Conservation (phyloP, 2,113 vertebrate species). For the Passer domesticus region DNA sequence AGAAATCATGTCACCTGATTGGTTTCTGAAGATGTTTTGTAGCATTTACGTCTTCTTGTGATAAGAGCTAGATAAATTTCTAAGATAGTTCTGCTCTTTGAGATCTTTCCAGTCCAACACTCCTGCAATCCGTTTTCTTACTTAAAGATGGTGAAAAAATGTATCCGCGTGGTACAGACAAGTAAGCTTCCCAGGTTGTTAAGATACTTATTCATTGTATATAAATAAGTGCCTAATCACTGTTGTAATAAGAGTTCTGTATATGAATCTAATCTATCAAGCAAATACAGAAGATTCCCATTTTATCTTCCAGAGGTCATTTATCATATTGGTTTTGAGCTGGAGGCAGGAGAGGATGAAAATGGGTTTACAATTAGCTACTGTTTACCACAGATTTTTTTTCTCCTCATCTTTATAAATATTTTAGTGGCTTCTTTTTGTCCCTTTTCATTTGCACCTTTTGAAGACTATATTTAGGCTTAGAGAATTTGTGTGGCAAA, state of each 20-base stretch:
- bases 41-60: fast-evolving
- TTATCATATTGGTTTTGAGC: background rate
- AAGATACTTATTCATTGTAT: background rate
- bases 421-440: constrained; percentile 31
- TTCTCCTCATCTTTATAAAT: background rate
- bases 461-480: constrained; percentile 10
- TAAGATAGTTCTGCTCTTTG: background rate
- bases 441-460: constrained; percentile 25
- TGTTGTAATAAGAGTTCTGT: background rate
- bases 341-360: background rate
- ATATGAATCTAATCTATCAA: background rate
- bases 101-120: background rate
- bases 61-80: background rate
- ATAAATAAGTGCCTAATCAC: background rate
- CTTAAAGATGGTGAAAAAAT: background rate
- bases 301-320: background rate
- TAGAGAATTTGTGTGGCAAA: background rate
- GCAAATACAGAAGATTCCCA: background rate
- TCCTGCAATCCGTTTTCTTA: background rate
- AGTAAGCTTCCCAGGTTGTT: background rate
- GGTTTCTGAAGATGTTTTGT: background rate
- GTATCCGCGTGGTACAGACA: background rate
- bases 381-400: background rate
- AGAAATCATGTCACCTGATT: background rate
- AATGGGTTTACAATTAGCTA: background rate